Percentiles rank a stretch among this genome's conserved stretches.
Evolutionary conservation across 2,888 invertebrate genomes (phyloP).

Genomic region (Pristionchus japonicus): DNA sequence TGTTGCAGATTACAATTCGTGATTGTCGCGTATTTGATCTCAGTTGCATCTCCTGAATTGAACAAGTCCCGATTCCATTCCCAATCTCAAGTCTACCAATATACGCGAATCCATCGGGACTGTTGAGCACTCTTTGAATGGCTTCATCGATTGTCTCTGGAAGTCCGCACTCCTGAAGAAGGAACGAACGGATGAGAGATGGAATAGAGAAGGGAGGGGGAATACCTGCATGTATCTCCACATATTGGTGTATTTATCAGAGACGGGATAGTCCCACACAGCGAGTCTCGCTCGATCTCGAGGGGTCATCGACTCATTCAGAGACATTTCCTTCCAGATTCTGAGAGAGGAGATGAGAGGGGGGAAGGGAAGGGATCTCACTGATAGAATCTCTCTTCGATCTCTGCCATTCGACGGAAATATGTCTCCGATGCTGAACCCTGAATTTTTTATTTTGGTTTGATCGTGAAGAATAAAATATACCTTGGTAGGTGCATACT

Average conservation of each 20-base stretch:
- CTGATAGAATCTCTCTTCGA: constrained; percentile 95
- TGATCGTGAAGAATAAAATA: too few relatives aligned
- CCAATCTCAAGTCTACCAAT: too few relatives aligned
- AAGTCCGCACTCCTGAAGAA: constrained; percentile 82
- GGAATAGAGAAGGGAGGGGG: neutral
- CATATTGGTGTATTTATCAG: constrained; percentile 98
- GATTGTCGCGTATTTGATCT: constrained; percentile 86
- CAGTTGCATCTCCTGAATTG: constrained; percentile 87
- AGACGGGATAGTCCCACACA: constrained; percentile 98
- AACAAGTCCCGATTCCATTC: neutral
- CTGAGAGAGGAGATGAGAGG: too few relatives aligned
- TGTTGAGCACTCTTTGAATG: constrained; percentile 81
- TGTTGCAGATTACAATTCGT: constrained; percentile 90
- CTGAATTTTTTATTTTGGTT: too few relatives aligned
- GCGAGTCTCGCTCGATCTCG: constrained; percentile 92
- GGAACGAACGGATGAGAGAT: neutral
- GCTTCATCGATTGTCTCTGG: constrained; percentile 88
- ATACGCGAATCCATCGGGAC: constrained; percentile 87
- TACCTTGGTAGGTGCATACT: constrained; percentile 98
- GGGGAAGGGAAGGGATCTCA: too few relatives aligned
- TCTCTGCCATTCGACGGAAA: constrained; percentile 94
- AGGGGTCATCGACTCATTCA: constrained; percentile 91
- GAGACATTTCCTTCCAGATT: constrained; percentile 97
- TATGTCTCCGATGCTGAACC: constrained; percentile 92
- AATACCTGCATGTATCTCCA: constrained; percentile 82